Conservation (phyloP, 2,888 invertebrate genomes). For the Macrophya alboannulata region DNA sequence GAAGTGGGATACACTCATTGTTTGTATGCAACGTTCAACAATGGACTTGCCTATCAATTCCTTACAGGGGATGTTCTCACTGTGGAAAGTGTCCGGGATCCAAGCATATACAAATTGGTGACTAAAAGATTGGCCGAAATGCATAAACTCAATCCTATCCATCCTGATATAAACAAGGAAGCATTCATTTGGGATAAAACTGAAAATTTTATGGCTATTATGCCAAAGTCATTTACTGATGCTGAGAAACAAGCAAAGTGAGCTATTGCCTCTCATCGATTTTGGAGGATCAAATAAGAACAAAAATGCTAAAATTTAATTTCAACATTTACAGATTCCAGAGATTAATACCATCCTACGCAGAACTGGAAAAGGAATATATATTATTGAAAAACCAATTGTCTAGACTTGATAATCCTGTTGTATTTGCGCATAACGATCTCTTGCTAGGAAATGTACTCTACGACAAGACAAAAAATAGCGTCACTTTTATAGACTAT, state of each 20-base stretch:
- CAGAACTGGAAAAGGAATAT: conserved; percentile 87
- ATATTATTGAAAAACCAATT: conserved; percentile 85
- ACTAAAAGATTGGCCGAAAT: conserved; percentile 92
- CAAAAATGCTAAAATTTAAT: conserved; percentile 30
- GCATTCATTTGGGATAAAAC: conserved; percentile 91
- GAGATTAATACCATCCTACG: conserved; percentile 85
- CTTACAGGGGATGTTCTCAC: conserved; percentile 91
- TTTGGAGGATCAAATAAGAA: background rate
- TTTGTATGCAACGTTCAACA: conserved; percentile 94
- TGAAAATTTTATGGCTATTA: conserved; percentile 87
- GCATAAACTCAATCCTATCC: conserved; percentile 84
- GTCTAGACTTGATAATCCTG: conserved; percentile 85
- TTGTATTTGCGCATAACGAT: conserved; percentile 99
- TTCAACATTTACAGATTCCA: conserved; percentile 83
- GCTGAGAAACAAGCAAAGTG: conserved; percentile 88
- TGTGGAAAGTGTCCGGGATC: conserved; percentile 84
- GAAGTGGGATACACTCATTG: conserved; percentile 91
- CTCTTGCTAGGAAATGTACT: conserved; percentile 96
- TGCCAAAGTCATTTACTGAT: conserved; percentile 88
- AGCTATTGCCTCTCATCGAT: conserved; percentile 60
- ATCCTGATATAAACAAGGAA: conserved; percentile 80
- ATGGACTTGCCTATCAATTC: conserved; percentile 96
- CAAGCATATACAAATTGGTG: conserved; percentile 87
- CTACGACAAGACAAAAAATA: conserved; percentile 86
- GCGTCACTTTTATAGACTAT: conserved; percentile 96